Percentiles rank a stretch among this genome's conserved stretches.
Evolutionary conservation across 1,140 invertebrate species (phyloP).

Genomic region (Babylonia areolata): DNA sequence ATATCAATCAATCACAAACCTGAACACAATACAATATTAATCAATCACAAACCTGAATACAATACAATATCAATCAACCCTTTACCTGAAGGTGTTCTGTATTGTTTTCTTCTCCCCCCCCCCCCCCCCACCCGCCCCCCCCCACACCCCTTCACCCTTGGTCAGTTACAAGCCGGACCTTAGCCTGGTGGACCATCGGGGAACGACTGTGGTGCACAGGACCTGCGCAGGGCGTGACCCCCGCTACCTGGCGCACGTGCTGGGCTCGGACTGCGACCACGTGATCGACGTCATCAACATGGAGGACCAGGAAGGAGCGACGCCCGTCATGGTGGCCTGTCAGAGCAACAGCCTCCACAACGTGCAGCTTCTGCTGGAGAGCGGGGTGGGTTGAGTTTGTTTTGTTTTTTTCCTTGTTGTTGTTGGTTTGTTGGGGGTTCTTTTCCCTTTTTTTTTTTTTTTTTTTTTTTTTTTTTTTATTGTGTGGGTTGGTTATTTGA

Average conservation of each 20-base stretch:
- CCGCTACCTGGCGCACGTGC: constrained; percentile 57
- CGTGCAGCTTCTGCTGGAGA: constrained; percentile 57
- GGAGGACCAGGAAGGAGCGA: constrained; percentile 60
- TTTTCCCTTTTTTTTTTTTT: too few species aligned
- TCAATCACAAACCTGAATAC: too few species aligned
- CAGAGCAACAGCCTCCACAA: constrained; percentile 66
- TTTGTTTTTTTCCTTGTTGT: too few species aligned
- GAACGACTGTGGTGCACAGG: constrained; percentile 61
- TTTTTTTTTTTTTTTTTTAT: too few species aligned
- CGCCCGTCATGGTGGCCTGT: constrained; percentile 65
- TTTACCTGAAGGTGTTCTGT: too few species aligned
- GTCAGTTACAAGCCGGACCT: constrained; percentile 62
- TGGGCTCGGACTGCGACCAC: constrained; percentile 34
- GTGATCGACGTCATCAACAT: constrained; percentile 56
- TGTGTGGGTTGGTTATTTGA: too few species aligned
- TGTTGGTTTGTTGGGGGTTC: too few species aligned
- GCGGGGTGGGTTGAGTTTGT: constrained; percentile 64
- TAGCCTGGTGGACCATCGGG: constrained; percentile 55
- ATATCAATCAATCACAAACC: too few species aligned
- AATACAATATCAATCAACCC: too few species aligned
- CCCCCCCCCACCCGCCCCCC: too few species aligned
- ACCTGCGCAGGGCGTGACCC: constrained; percentile 59
- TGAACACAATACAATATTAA: too few species aligned
- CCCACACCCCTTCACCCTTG: not conserved
- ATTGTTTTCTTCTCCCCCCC: too few species aligned